These are phyloP conservation scores for Leucophenga varia DNA, from an alignment of 1,140 invertebrate species.

Conservation along the genomic window DNA sequence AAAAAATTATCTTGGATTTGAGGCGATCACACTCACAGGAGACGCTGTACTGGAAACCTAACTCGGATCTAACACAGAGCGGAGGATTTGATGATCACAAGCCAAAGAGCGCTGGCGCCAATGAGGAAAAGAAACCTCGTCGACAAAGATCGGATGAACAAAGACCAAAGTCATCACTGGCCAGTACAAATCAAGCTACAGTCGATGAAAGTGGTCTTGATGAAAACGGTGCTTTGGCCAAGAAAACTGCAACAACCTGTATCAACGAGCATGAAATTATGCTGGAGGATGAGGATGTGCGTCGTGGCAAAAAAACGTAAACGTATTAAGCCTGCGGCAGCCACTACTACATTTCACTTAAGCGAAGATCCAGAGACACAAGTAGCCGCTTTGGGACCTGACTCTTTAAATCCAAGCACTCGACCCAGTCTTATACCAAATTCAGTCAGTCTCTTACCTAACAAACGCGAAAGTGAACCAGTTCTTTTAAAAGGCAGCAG, in stretches of 20 bases:
- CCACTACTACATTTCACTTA: constrained; percentile 48
- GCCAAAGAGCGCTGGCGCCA: constrained; percentile 40
- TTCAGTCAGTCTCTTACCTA: constrained; percentile 26
- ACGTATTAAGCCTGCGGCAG: constrained; percentile 41
- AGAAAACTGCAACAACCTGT: constrained; percentile 34
- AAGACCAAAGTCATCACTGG: constrained; percentile 44
- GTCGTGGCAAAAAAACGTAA: constrained; percentile 49
- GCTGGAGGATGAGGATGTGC: constrained; percentile 36
- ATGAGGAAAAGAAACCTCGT: constrained; percentile 40
- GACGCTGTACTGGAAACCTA: constrained; percentile 53
- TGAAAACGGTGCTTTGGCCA: constrained; percentile 11
- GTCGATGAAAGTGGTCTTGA: constrained; percentile 18
- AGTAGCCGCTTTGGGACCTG: constrained; percentile 48
- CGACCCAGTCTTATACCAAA: constrained; percentile 52
- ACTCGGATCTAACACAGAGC: constrained; percentile 47
- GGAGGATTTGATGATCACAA: constrained; percentile 40
- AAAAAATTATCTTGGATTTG: constrained; percentile 54
- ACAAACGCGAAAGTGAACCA: constrained; percentile 34
- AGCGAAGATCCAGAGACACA: constrained; percentile 55
- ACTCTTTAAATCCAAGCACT: constrained; percentile 51
- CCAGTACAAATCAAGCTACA: constrained; percentile 10
- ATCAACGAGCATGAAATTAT: constrained; percentile 44
- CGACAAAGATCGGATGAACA: constrained; percentile 37
- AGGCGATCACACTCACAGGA: constrained; percentile 49
- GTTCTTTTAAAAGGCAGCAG: constrained; percentile 46